Percentiles rank a stretch among this genome's conserved stretches.
Conservation (phyloP, 1,140 invertebrate genomes). For the Camponotus vicinus region DNA sequence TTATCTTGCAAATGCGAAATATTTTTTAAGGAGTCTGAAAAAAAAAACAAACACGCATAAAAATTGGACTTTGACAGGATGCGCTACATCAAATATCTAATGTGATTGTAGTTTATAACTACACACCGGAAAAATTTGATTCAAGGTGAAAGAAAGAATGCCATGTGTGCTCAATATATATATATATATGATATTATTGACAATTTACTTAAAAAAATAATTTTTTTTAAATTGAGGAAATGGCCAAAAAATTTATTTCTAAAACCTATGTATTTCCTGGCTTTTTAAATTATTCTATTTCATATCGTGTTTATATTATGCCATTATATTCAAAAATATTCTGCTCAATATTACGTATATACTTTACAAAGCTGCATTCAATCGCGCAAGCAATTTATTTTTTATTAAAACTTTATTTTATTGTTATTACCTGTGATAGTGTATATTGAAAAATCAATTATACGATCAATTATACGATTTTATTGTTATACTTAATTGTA, state of each 20-base stretch:
- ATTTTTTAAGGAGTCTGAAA: background rate
- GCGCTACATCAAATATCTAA: conserved; percentile 70
- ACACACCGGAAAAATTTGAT: conserved; percentile 61
- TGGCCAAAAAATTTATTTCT: conserved; percentile 4
- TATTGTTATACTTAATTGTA: conserved; percentile 70
- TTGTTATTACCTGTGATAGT: conserved; percentile 77
- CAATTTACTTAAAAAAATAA: conserved; percentile 19
- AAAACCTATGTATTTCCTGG: conserved; percentile 26
- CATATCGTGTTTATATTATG: conserved; percentile 41
- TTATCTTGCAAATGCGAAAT: conserved; percentile 21
- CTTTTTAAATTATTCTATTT: conserved; percentile 55
- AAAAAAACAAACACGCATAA: background rate
- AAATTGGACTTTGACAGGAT: conserved; percentile 37
- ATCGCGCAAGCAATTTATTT: conserved; percentile 30
- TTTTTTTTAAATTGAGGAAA: background rate
- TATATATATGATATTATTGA: conserved; percentile 13
- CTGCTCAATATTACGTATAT: conserved; percentile 18
- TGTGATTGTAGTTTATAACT: conserved; percentile 73
- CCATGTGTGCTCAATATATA: conserved; percentile 59
- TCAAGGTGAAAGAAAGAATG: conserved; percentile 76
- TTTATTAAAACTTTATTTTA: conserved; percentile 70
- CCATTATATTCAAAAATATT: conserved; percentile 28
- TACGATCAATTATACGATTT: conserved; percentile 52
- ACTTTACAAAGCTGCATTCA: conserved; percentile 56
- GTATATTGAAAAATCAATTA: conserved; percentile 59